Base-by-base conservation (phyloP, 2,797 vertebrate genomes). In the Mormyrus proboscirostris region DNA sequence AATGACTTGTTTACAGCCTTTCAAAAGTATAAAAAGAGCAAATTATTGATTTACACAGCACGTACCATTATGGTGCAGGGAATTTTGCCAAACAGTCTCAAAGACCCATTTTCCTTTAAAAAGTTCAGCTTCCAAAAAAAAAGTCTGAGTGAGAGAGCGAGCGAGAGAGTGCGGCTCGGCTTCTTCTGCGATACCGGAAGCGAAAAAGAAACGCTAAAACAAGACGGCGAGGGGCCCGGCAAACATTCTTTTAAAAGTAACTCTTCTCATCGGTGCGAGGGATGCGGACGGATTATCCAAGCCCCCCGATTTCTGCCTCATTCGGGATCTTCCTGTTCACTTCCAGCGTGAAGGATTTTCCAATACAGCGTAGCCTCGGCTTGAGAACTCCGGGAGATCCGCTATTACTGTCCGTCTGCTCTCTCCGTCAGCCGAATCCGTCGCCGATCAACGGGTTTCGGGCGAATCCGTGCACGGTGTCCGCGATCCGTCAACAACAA, bases 11-110 rank as follows among this genome's bases (percentile, higher is more conserved):
- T 90, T 92, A 88, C 92, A 92, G 91, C 91, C 90, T 93, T 93
- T 82, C 25, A 90, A 92, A 91, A 91, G 91, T 90, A 94, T 91
- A 87, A 94, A 93, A 95, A 94, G 90, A 95, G 93, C 90, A 94
- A 93, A 95, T 93, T 93, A 95, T 95, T 95, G 94, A 94, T 95
- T 96, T 94, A 95, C 94, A 95, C 90, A 95, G 95, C 96, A 96
- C 96, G 96, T 96, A 97, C 96, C 96, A 97, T 97, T 94, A 95
- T 96, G 95, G 93, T 94, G 94, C 90, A 92, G 94, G 95, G 95
- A 95, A 92, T 91, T 91, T 93, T 94, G 96, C 96, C 96, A 96
- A 76, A 94, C 94, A 94, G 94, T 94, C 95, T 97, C 95, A 97
- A 92, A 96, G 95, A 95, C 93, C 94, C 96, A 96, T 97, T 95